Evolutionary conservation across 2,888 invertebrate genomes (phyloP), one percentile per base, ranked within the genome.

Genomic region (Chironomus tentans): DNA sequence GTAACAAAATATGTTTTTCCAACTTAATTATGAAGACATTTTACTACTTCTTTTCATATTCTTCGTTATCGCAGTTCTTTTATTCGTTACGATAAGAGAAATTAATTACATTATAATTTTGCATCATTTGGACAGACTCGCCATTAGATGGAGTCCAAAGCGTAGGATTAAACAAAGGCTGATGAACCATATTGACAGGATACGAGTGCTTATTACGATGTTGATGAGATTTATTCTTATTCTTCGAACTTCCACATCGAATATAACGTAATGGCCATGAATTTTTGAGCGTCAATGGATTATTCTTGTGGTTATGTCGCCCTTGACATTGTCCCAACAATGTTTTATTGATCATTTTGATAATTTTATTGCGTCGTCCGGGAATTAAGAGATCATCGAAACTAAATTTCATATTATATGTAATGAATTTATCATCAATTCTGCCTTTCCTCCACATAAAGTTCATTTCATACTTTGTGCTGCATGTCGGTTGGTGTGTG

Each of bases 401-500:
- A 15, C 50, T 18, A 47, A 71, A 71, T 6, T 71, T 50, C 71
- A 71, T 71, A 4, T 15, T n/a, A 71, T 18, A 71, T n/a, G 71
- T 71, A 13, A 71, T 71, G 24, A 71, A 71, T 15, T 71, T 71
- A 56, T 71, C 71, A 71, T 71, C 71, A n/a, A 71, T 6, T 13
- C 22, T 71, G 12, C 13, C 56, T 15, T 71, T 56, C 24, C 24
- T 50, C 71, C 71, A 71, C 10, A 21, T 24, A 50, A 71, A 21
- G 12, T 22, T 50, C 56, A 18, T 6, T 21, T 22, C 65, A 10
- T 24, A 5, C 10, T 48, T 70, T 15, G 24, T 47, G 15, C 4
- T 21, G 28, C 71, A 71, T 10, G 10, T 5, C 3, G 56, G 50
- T 28, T 50, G 22, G n/a, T 71, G 71, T 71, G 71, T 46, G n/a